These are phyloP conservation scores for Perizoma affinitatum DNA, from an alignment of 2,888 invertebrate species.

Conservation along the genomic window DNA sequence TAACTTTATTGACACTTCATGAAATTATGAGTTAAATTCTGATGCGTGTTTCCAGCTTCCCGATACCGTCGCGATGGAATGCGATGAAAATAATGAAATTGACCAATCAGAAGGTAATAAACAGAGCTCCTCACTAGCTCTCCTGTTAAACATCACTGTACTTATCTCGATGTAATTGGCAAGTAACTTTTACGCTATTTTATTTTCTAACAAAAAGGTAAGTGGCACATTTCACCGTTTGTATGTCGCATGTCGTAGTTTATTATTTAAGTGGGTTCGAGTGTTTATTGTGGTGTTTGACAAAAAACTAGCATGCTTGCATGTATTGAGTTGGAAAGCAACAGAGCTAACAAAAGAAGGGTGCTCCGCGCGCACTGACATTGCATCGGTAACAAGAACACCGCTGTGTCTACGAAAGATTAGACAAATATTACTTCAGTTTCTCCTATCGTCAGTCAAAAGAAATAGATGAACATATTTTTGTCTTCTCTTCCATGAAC, in stretches of 20 bases:
- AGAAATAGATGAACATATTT: too few species aligned
- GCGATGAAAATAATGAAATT: constrained; percentile 20
- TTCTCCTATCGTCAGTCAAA: too few species aligned
- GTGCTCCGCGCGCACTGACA: too few species aligned
- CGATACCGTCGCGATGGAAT: constrained; percentile 18
- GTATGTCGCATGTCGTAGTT: neutral
- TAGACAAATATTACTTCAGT: too few species aligned
- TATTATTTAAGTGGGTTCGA: neutral
- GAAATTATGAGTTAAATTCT: neutral
- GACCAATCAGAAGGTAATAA: constrained; percentile 33
- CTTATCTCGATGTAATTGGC: neutral
- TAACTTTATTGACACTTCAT: neutral
- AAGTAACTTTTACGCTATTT: neutral
- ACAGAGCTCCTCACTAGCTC: neutral
- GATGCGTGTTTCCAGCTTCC: constrained; percentile 24
- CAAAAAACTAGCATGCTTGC: neutral
- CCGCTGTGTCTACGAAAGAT: too few species aligned
- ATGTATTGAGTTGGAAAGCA: neutral
- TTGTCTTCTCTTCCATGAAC: too few species aligned
- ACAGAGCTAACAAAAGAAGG: too few species aligned
- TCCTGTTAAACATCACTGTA: neutral
- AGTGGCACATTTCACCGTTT: neutral
- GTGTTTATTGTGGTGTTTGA: too few species aligned
- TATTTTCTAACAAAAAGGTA: neutral
- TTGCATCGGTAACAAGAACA: too few species aligned